A percentile compares a stretch with the other conserved stretches of the same genome.
Evolutionary conservation across 2,888 invertebrate genomes (phyloP).

Genomic region (Morinoia aosen): DNA sequence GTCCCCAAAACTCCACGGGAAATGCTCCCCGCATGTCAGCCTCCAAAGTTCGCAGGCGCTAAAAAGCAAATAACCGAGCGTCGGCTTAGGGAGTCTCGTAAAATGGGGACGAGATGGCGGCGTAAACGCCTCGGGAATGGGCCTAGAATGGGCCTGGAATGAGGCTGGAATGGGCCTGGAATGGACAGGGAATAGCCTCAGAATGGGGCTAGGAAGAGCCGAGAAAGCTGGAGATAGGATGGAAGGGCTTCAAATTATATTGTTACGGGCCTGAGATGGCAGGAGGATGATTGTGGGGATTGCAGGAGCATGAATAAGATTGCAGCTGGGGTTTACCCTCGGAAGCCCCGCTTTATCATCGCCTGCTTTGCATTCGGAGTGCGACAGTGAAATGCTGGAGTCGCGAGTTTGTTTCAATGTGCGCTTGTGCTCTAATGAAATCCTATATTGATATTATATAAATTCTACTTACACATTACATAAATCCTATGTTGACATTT

Average conservation of each 20-base stretch:
- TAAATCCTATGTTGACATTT: no score
- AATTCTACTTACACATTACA: no score
- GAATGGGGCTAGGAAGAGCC: conserved; percentile 31
- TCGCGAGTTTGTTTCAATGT: background rate
- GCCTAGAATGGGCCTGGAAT: conserved; percentile 16
- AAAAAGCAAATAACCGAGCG: background rate
- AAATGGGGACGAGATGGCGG: conserved; percentile 30
- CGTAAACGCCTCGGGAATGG: conserved; percentile 37
- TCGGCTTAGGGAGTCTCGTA: conserved; percentile 20
- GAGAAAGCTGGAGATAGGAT: background rate
- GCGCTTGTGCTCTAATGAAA: background rate
- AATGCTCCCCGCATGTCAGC: background rate
- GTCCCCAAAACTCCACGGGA: background rate
- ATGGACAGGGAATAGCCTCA: background rate
- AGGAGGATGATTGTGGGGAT: conserved; percentile 12
- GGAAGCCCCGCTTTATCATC: background rate
- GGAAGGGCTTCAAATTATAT: background rate
- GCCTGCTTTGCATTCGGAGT: background rate
- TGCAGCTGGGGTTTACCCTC: background rate
- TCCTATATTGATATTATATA: no score
- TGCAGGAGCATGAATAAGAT: conserved; percentile 10
- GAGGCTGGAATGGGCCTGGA: background rate
- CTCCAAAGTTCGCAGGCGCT: background rate
- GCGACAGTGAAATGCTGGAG: background rate
- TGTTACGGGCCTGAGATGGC: background rate